Conservation (phyloP, 2,113 vertebrate species). For the Pogona vitticeps region DNA sequence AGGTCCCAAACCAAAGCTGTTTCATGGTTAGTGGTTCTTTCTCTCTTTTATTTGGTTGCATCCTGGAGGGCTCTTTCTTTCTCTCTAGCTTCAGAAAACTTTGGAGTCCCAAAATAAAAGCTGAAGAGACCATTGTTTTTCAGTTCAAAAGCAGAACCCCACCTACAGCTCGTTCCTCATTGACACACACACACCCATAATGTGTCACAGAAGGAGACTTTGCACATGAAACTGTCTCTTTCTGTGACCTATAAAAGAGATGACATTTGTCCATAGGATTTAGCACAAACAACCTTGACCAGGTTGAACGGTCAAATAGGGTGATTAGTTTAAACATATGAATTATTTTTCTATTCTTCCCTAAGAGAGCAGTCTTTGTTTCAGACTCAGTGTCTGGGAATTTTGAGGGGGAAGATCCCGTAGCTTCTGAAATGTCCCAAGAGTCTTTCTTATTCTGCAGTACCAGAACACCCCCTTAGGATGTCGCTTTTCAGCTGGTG, state of each 20-base stretch:
- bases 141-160: fast-evolving
- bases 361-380: not conserved
- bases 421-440: no score
- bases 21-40: not conserved
- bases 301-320: no score
- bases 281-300: no score
- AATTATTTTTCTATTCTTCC: no score
- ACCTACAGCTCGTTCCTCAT: not conserved
- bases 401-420: no score
- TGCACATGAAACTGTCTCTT: not conserved
- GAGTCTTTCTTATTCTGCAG: not conserved
- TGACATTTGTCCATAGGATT: no score
- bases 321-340: no score
- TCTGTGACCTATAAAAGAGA: not conserved
- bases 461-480: not conserved
- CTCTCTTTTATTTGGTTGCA: not conserved
- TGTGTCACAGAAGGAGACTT: not conserved
- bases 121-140: not conserved
- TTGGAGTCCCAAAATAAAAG: not conserved
- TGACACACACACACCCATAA: no score
- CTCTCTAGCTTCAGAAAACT: not conserved
- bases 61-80: not conserved
- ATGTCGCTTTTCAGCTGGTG: not conserved
- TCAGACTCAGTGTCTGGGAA: no score
- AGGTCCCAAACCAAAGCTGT: not conserved